These are phyloP conservation scores for Chalcis sispes DNA, from an alignment of 2,888 invertebrate genomes.

Conservation along the genomic window DNA sequence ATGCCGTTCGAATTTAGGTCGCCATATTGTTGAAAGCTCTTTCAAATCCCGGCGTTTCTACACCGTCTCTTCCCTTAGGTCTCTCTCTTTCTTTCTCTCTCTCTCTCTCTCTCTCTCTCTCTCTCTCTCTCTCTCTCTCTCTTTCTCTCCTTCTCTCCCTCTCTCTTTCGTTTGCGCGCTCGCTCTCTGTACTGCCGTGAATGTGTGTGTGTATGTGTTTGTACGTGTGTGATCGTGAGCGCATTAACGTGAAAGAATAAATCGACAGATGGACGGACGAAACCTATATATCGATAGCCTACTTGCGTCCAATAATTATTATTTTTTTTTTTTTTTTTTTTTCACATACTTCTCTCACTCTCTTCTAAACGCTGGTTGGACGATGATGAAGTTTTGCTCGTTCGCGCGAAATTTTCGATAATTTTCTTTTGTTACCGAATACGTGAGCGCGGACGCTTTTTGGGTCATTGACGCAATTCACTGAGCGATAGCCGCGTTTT, in stretches of 20 bases:
- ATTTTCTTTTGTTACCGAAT: constrained; percentile 34
- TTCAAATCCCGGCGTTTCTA: constrained; percentile 52
- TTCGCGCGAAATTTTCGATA: constrained; percentile 45
- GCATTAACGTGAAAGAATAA: constrained; percentile 42
- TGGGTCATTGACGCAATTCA: constrained; percentile 54
- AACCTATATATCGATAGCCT: constrained; percentile 47
- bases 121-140: not conserved
- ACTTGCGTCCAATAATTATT: constrained; percentile 37
- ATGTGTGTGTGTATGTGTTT: too few relatives aligned
- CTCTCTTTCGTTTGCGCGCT: not conserved
- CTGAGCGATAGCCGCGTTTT: constrained; percentile 19
- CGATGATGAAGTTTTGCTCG: constrained; percentile 4
- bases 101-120: not conserved
- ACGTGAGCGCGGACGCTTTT: constrained; percentile 35
- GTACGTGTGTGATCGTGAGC: too few relatives aligned
- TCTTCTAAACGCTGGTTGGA: too few relatives aligned
- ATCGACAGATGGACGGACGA: constrained; percentile 45
- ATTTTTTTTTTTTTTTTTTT: constrained; percentile 3
- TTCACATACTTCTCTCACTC: not conserved
- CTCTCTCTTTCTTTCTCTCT: constrained; percentile 6
- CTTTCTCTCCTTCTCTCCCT: not conserved
- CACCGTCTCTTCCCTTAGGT: constrained; percentile 53
- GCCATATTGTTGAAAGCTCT: constrained; percentile 58
- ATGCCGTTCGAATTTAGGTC: constrained; percentile 59
- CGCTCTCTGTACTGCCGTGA: too few relatives aligned